Evolutionary conservation across 2,888 invertebrate species (phyloP), one percentile per base, ranked within the genome.

Genomic region (Cephus pulcher): DNA sequence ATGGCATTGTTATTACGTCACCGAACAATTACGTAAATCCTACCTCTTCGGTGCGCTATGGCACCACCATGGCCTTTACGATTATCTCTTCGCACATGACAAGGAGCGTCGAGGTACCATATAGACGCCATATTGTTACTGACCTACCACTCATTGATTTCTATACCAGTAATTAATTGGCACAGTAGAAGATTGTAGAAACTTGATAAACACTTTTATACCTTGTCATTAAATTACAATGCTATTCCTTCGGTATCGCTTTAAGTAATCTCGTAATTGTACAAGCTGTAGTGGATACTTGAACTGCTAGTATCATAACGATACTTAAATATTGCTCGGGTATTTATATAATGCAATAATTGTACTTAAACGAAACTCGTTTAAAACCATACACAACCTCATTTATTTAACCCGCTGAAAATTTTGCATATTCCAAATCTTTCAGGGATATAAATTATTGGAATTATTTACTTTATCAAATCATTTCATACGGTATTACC

Each of bases 11-110:
- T 77, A 73, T 32, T 71, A 73, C 69, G 78, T 79, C 32, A 76
- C 78, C 33, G 82, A 80, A 56, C 73, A 80, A 23, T 69, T 80
- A 23, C 77, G 80, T 56, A 79, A 82, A 34, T 77, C 82, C 30
- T 69, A 82, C 23, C 69, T 82, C 69, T 82, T 82, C 35, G 82
- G 82, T 6, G 77, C 82, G 68, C 40, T 82, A 11, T 82, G 82
- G 80, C 82, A 82, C n/a, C 82, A 82, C 75, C 82, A 82, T 35
- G 80, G 80, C 12, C 82, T 82, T 68, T 77, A 82, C 77, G 82
- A 82, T 77, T 82, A 80, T 75, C 79, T 82, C 80, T 82, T 82
- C 82, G 69, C 76, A 32, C 76, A 76, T 68, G 76, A 34, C 69
- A 76, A 77, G 74, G 78, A 79, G 32, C 56, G 56, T 56, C 75